Base-by-base conservation (phyloP, 1,140 invertebrate species). In the Tribolium castaneum region DNA sequence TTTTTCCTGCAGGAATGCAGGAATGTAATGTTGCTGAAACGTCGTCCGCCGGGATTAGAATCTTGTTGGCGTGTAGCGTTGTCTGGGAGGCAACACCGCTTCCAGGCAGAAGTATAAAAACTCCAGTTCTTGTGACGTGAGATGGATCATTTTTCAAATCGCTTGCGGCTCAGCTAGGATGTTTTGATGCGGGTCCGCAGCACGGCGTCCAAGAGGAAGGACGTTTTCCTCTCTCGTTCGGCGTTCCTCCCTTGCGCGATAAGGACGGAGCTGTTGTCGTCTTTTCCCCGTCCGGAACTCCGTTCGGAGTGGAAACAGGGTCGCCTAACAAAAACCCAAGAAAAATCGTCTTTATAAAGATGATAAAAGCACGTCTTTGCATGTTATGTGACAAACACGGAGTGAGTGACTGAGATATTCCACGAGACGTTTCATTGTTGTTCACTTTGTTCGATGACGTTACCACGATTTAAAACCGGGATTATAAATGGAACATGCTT, bases 261-360 rank as follows among this genome's bases (percentile, higher is more conserved):
- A 56, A 75, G 72, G 52, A 75, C 12, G 35, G 72, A 59, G 45
- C n/a, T 16, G 30, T 10, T 34, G 35, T 39, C 54, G 54, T 19
- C 5, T 14, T 52, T 76, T 34, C 22, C n/a, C 13, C 50, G 13
- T 70, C 77, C 77, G 77, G 77, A 80, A 79, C 79, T 80, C 80
- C 73, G 73, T 81, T 82, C 78, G 80, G 80, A 83, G 81, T 83
- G 84, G 81, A 84, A 82, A 84, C 83, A 83, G 82, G 83, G 79
- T 81, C 80, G 76, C 54, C 66, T 78, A 79, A 85, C 80, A 83
- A 85, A 84, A 85, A 85, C 81, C 76, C 76, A 85, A 85, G 84
- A 85, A 85, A 85, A 85, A 85, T 85, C 81, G 83, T 85, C 82
- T 84, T 85, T 85, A 84, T 84, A 83, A 84, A 85, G 81, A 85